A percentile compares a stretch with the other conserved stretches of the same genome.
Evolutionary conservation across 2,797 vertebrate genomes (phyloP).

Genomic region (Eurystomus glaucurus): DNA sequence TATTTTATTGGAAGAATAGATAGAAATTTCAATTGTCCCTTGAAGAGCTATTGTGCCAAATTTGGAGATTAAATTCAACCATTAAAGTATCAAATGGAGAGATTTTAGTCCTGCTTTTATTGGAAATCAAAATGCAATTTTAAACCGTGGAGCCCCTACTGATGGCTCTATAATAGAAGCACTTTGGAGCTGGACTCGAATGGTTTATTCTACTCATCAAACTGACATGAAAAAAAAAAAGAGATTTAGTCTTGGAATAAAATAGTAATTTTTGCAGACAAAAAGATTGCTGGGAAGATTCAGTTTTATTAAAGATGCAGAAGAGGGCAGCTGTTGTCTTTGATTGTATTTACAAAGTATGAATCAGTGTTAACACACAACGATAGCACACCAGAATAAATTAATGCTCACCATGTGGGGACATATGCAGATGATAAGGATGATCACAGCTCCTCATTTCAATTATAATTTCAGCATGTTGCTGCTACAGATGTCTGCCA

Average conservation of each 20-base stretch:
- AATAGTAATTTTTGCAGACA: conserved; percentile 35
- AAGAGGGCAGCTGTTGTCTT: conserved; percentile 48
- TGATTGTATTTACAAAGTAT: conserved; percentile 50
- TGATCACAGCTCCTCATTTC: conserved; percentile 47
- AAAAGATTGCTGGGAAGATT: background rate
- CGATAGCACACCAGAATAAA: conserved; percentile 48
- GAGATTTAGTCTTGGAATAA: background rate
- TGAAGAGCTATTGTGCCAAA: conserved; percentile 31
- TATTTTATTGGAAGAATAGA: conserved; percentile 44
- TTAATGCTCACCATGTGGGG: conserved; percentile 30
- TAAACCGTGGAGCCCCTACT: background rate
- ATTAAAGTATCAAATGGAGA: conserved; percentile 40
- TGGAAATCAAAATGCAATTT: conserved; percentile 56
- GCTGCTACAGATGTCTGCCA: conserved; percentile 21
- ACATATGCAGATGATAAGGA: conserved; percentile 43
- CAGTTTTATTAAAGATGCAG: conserved; percentile 22
- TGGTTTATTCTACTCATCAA: background rate
- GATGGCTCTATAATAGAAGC: conserved; percentile 3
- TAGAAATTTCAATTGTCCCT: conserved; percentile 7
- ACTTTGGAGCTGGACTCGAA: background rate
- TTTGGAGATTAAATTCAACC: conserved; percentile 30
- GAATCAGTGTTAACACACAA: conserved; percentile 36
- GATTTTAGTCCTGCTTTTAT: conserved; percentile 28
- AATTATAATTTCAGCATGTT: conserved; percentile 37
- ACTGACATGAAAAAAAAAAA: background rate